Base-by-base conservation (phyloP, 2,113 vertebrate genomes). In the Mohoua ochrocephala region DNA sequence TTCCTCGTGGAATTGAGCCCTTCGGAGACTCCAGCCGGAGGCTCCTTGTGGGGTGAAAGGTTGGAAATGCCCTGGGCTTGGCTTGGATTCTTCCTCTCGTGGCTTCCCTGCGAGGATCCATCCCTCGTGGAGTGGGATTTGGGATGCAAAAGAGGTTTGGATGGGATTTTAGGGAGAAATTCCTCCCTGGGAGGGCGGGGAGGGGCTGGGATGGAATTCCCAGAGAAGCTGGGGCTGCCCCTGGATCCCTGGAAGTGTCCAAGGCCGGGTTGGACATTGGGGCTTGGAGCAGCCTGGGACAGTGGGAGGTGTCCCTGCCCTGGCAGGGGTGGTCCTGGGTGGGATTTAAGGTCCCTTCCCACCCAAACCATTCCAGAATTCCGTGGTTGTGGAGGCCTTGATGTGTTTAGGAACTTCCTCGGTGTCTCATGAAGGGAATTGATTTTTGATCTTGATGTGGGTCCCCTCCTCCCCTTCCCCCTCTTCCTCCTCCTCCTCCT, bases 51-150 rank as follows among this genome's bases (percentile, higher is more conserved):
- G 52, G 42, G 13, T 11, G 14, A 45, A 61, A 10, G 49, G 27
- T 17, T 63, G 82, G 70, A 15, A 33, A 47, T 4, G 2, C 19
- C 17, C 1, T 0, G 26, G 23, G 5, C 23, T 64, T 13, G 50
- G 30, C 7, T 64, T 10, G 45, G 44, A 8, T 26, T 37, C 47
- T 9, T 20, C n/a, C n/a, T 15, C 33, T 11, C 0, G 3, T 0
- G 23, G 24, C 47, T 45, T 61, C 50, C 6, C 19, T 4, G 3
- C 0, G 1, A 37, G 50, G 7, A 5, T 6, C 15, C 1, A 1
- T 45, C 68, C 41, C 57, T 42, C 6, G 0, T 9, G 59, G 45
- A 42, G 26, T 0, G 3, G 33, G 52, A 31, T 4, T 17, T 22
- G 31, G 84, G 60, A 12, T 14, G 64, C 13, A 17, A 14, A n/a